Conservation (phyloP, 2,888 invertebrate species). For the Tyria jacobaeae region DNA sequence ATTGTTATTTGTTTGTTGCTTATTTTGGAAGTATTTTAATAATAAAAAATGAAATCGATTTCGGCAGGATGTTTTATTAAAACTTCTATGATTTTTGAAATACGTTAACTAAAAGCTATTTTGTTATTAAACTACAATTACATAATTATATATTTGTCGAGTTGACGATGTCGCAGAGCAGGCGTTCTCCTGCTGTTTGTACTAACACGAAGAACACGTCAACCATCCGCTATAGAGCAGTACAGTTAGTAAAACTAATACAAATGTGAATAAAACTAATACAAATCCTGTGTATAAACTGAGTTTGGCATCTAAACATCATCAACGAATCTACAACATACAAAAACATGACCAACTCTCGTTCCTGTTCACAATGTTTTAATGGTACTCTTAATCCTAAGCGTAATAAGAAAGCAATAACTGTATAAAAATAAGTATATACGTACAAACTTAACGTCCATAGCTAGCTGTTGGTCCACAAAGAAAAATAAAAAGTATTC, state of each 20-base stretch:
- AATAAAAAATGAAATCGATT: conserved; percentile 76
- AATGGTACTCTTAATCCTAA: conserved; percentile 51
- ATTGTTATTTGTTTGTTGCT: conserved; percentile 86
- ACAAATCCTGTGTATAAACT: conserved; percentile 46
- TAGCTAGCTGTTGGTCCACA: conserved; percentile 63
- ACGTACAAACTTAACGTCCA: conserved; percentile 54
- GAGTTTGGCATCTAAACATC: conserved; percentile 60
- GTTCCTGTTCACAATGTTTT: conserved; percentile 28
- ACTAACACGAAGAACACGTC: conserved; percentile 4
- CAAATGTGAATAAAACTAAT: conserved; percentile 29
- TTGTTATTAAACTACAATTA: conserved; percentile 48
- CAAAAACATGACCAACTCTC: conserved; percentile 14
- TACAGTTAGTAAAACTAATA: conserved; percentile 23
- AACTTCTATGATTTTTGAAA: conserved; percentile 69
- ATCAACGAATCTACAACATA: conserved; percentile 40
- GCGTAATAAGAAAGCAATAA: conserved; percentile 58
- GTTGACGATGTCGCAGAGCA: conserved; percentile 22
- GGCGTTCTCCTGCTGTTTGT: background rate
- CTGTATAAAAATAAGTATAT: conserved; percentile 62
- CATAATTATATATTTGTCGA: conserved; percentile 39
- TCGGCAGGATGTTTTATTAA: conserved; percentile 79
- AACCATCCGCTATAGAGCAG: conserved; percentile 17
- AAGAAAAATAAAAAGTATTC: conserved; percentile 49
- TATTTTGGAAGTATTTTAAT: conserved; percentile 84
- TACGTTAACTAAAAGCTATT: conserved; percentile 61